These are phyloP conservation scores for Tubulanus polymorphus DNA, from an alignment of 2,888 invertebrate genomes.

Conservation along the genomic window DNA sequence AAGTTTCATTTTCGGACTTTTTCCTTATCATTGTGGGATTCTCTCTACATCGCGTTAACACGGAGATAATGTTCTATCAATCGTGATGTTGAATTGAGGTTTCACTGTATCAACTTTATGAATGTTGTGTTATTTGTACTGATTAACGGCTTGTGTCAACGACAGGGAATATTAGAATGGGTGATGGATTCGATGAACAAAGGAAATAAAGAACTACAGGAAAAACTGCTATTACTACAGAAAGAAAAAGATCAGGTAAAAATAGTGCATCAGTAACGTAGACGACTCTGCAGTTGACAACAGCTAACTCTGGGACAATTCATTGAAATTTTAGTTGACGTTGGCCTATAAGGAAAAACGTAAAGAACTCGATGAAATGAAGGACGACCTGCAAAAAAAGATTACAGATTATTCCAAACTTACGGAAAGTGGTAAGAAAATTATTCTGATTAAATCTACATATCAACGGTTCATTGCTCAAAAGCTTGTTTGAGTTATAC, in stretches of 20 bases:
- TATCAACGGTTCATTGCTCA: too few species aligned
- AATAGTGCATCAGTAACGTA: too few species aligned
- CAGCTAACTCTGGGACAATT: background rate
- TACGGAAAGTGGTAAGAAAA: conserved; percentile 38
- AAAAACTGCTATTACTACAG: conserved; percentile 38
- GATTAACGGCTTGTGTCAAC: too few species aligned
- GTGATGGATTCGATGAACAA: conserved; percentile 45
- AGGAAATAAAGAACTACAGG: conserved; percentile 43
- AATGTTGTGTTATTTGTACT: too few species aligned
- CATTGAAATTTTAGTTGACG: conserved; percentile 24
- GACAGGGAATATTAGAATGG: conserved; percentile 49
- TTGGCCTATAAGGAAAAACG: conserved; percentile 40
- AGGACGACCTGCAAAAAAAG: conserved; percentile 40
- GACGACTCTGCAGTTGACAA: background rate
- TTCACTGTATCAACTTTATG: too few species aligned
- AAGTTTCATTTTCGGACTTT: too few species aligned
- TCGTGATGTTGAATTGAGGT: too few species aligned
- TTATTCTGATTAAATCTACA: too few species aligned
- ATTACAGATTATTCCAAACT: conserved; percentile 45
- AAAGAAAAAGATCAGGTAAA: conserved; percentile 45
- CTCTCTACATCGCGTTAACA: too few species aligned
- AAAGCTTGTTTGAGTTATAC: too few species aligned
- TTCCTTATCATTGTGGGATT: too few species aligned
- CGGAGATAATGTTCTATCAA: background rate
- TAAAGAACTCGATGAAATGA: conserved; percentile 34